These are phyloP conservation scores for Pentalonia nigronervosa DNA, from an alignment of 1,140 invertebrate species.

Conservation along the genomic window DNA sequence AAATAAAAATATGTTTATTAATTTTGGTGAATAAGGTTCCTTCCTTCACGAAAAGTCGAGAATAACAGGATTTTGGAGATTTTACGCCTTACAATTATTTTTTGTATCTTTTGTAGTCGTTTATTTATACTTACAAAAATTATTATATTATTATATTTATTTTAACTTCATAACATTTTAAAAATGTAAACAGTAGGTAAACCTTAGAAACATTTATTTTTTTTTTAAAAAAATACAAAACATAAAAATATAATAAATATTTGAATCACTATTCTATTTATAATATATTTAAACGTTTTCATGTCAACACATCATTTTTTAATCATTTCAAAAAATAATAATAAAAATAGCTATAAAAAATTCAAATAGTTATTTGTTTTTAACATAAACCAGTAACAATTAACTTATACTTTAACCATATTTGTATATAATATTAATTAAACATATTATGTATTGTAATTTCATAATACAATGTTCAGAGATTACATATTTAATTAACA, in stretches of 20 bases:
- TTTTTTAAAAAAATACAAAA: neutral
- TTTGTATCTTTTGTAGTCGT: neutral
- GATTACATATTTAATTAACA: neutral
- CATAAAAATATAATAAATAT: neutral
- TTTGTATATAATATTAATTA: neutral
- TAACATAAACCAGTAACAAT: neutral
- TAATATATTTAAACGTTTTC: neutral
- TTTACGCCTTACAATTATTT: neutral
- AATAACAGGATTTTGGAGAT: neutral
- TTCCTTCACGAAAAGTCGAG: neutral
- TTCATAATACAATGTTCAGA: neutral
- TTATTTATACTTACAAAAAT: conserved; percentile 1
- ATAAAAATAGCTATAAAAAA: neutral
- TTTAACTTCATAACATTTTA: neutral
- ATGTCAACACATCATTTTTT: neutral
- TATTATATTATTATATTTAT: neutral
- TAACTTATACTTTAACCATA: neutral
- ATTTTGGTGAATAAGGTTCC: neutral
- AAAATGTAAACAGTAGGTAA: neutral
- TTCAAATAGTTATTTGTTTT: neutral
- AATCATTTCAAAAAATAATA: neutral
- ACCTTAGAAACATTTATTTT: neutral
- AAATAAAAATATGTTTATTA: neutral
- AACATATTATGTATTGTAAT: neutral
- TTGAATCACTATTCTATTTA: neutral